These are phyloP conservation scores for Lutraria rhynchaena DNA, from an alignment of 1,140 invertebrate genomes.

Conservation along the genomic window DNA sequence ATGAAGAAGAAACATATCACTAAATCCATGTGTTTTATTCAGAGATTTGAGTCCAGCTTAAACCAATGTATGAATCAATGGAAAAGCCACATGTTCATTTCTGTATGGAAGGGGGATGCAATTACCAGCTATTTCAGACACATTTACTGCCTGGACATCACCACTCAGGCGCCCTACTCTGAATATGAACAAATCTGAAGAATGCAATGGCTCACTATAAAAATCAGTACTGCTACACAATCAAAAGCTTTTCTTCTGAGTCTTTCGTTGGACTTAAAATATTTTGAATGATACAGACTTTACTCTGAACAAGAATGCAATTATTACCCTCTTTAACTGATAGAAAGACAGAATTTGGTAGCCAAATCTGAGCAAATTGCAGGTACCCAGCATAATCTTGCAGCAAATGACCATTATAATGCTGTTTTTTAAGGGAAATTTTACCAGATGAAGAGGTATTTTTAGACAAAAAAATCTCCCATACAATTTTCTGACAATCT, in stretches of 20 bases:
- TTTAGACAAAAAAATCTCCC: not conserved
- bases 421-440: not conserved
- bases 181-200: not conserved
- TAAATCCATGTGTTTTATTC: too few relatives aligned
- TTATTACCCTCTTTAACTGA: constrained; percentile 3
- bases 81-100: constrained; percentile 7
- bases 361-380: not conserved
- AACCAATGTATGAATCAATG: constrained; percentile 1
- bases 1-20: too few relatives aligned
- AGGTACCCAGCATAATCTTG: constrained; percentile 1
- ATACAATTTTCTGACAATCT: constrained; percentile 38
- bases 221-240: constrained; percentile 7
- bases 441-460: not conserved
- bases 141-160: not conserved
- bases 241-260: constrained; percentile 4
- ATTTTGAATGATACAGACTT: constrained; percentile 4
- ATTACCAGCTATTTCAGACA: not conserved
- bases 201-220: not conserved
- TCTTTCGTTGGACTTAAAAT: too few relatives aligned
- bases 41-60: too few relatives aligned
- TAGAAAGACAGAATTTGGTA: not conserved
- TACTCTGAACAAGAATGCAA: not conserved
- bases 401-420: not conserved
- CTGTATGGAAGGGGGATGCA: constrained; percentile 6
- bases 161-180: not conserved